Percentiles rank a stretch among this genome's conserved stretches.
Evolutionary conservation across 2,888 invertebrate genomes (phyloP).

Genomic region (Beris chalybata): DNA sequence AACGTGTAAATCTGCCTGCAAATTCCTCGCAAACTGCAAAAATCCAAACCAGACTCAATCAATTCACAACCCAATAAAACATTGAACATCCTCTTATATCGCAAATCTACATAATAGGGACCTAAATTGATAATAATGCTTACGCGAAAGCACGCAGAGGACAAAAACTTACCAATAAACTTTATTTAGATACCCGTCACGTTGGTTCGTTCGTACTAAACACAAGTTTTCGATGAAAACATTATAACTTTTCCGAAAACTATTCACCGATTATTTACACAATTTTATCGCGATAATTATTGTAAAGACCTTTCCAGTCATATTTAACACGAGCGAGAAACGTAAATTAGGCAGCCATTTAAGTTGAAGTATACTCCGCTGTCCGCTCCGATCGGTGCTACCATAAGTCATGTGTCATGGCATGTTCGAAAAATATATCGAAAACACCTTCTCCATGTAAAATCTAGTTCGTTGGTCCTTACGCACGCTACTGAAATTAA

Average conservation of each 20-base stretch:
- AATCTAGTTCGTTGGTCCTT: no score
- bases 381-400: constrained; percentile 8
- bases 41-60: no score
- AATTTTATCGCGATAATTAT: constrained; percentile 2
- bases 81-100: no score
- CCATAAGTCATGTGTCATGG: constrained; percentile 3
- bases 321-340: constrained; percentile 27
- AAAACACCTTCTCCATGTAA: no score
- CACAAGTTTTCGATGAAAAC: constrained; percentile 4
- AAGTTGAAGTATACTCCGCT: constrained; percentile 24
- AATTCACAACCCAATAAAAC: no score
- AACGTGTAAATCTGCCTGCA: no score
- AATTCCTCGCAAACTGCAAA: no score
- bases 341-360: constrained; percentile 32
- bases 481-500: no score
- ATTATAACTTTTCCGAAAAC: constrained; percentile 14
- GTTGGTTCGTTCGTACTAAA: neutral
- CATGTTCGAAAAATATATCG: no score
- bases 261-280: neutral
- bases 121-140: constrained; percentile 10
- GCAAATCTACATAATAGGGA: neutral
- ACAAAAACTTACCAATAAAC: constrained; percentile 22
- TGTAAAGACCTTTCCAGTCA: constrained; percentile 10
- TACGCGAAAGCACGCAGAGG: constrained; percentile 1
- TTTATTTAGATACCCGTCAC: constrained; percentile 4